Base-by-base conservation (phyloP, 2,888 invertebrate genomes). In the Callosobruchus maculatus region DNA sequence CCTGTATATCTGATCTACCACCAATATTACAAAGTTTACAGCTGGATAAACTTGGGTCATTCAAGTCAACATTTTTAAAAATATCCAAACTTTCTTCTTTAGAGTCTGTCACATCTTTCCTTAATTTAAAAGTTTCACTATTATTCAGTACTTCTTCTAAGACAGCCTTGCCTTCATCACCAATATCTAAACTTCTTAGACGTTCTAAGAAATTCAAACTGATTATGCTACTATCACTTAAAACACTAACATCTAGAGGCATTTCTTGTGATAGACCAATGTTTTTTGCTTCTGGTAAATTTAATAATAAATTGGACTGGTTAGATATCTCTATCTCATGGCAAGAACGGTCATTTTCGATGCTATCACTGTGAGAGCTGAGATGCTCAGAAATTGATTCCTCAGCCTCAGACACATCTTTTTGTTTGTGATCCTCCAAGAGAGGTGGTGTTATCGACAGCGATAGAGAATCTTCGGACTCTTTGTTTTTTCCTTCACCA, bases 281-380 rank as follows among this genome's bases (percentile, higher is more conserved):
- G n/a, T 78, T 77, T 30, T 75, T 77, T 0, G 77, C 73, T 70
- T 49, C 49, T 9, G 22, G 70, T 20, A 78, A 73, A 74, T 79
- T 80, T 30, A 79, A 75, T 13, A 80, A 71, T 66, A 80, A 21
- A 77, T 73, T 18, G 78, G 82, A 82, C 70, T 83, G 78, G 75
- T 84, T 83, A 18, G 81, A 80, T 72, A 87, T 81, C 79, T 85
- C 84, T 30, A 88, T 86, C 83, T 88, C 88, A 74, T 86, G 85
- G 73, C 85, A 81, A 0, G 87, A 87, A 49, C 87, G 80, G 78
- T 88, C 88, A 78, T 87, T 85, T 81, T 87, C 87, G 20, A 86
- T 74, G 76, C 86, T 86, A 9, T 72, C 78, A 71, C 73, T 78
- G 21, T 76, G 74, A 26, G 78, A 77, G 18, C 80, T 80, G 74